phyloP scores from a whole-genome alignment of 2,797 vertebrate species.

The Falco rusticolus region DNA sequence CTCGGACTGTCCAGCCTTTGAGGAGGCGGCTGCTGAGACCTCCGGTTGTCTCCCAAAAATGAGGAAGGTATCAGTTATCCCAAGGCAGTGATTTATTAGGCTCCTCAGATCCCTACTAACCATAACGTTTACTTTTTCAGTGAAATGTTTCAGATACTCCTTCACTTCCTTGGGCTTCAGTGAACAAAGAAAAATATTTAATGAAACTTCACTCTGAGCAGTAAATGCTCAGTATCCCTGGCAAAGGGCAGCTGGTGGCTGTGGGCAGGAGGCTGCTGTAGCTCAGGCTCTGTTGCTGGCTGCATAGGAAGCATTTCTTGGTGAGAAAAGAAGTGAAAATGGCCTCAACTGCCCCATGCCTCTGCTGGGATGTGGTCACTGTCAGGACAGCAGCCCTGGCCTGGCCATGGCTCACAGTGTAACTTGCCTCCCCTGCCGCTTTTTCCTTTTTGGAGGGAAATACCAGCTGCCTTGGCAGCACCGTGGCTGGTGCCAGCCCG shows the following conservation, averaged over 20 bases:
- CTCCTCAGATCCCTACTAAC: background rate
- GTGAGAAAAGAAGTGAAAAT: background rate
- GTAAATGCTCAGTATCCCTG: background rate
- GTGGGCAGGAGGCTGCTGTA: background rate
- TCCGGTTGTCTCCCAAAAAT: background rate
- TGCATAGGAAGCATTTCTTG: background rate
- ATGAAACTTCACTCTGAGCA: background rate
- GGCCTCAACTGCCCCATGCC: background rate
- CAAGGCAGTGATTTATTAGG: background rate
- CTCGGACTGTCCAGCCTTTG: accelerated
- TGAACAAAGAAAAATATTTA: background rate
- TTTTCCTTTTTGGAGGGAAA: background rate
- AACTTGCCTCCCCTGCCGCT: background rate
- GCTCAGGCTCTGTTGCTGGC: background rate
- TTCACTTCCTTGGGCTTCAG: background rate
- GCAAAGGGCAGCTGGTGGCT: background rate
- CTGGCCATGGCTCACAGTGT: background rate
- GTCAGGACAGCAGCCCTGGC: background rate
- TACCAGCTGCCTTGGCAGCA: background rate
- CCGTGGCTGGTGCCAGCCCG: background rate
- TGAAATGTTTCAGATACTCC: background rate
- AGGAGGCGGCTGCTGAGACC: background rate
- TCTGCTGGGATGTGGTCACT: background rate
- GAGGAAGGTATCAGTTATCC: background rate
- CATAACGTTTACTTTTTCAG: background rate